Evolutionary conservation across 2,113 vertebrate species (phyloP).

Genomic region (Paratilapia polleni): DNA sequence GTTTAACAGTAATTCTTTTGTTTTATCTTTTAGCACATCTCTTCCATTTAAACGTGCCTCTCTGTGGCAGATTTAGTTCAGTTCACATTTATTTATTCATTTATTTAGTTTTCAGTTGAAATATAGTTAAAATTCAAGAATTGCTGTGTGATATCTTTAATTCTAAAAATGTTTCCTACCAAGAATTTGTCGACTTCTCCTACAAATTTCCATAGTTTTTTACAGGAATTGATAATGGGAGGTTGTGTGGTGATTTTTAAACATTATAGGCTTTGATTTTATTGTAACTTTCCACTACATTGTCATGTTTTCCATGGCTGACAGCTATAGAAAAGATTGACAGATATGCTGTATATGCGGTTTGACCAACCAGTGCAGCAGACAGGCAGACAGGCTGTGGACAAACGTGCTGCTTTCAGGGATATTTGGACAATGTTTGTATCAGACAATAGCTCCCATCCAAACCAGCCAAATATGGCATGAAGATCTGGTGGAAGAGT

Average conservation of each 20-base stretch:
- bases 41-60: background rate
- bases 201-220: accelerated
- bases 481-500: background rate
- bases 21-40: constrained; percentile 1
- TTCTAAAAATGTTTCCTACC: background rate
- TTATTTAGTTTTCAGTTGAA: background rate
- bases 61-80: background rate
- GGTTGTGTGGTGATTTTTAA: background rate
- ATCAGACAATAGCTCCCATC: background rate
- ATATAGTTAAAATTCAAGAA: background rate
- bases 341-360: background rate
- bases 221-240: background rate
- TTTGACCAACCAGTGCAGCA: background rate
- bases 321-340: background rate
- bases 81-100: background rate
- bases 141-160: background rate
- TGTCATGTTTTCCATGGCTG: background rate
- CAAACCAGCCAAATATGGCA: accelerated
- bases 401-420: background rate
- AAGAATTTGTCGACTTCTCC: background rate
- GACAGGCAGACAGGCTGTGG: background rate
- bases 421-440: background rate
- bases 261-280: background rate
- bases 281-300: background rate
- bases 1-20: background rate